Evolutionary conservation across 2,113 vertebrate genomes (phyloP), one percentile per base, ranked within the genome.

Genomic region (Percina caprodes): DNA sequence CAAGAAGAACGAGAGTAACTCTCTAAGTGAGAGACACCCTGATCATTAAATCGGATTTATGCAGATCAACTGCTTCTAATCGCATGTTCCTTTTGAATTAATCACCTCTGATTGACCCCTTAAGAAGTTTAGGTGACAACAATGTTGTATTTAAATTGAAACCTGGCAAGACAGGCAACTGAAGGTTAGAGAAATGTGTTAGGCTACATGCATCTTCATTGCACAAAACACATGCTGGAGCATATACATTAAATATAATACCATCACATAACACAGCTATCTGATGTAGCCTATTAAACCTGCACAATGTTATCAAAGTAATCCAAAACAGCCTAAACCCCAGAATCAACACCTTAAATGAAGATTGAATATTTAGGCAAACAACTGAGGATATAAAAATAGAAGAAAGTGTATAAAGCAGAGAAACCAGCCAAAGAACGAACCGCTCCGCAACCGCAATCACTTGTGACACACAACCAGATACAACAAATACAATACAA

Each of bases 31-130:
- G 69, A 52, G 77, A 61, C 74, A 69, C 56, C 54, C 74, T 63
- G 80, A 79, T 69, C 85, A 54, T 73, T 65, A 68, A 85, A 80
- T 56, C 24, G 23, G 80, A 87, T 93, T 78, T 82, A 74, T 39
- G 75, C 66, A 69, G 79, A 79, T 85, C 68, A 89, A 46, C 77
- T 77, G 30, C 58, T 62, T 73, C 54, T 51, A 73, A 73, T 77
- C 30, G 10, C 73, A 49, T 62, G 61, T 76, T 77, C 67, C 33
- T 69, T 74, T 84, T 46, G 30, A 82, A 82, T 61, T 9, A 87
- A 88, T 89, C 79, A 80, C 72, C 33, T 79, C 56, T 67, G 16
- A 77, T 78, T 80, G 58, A 80, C 58, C 68, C 80, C 63, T 60
- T 84, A 63, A 80, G 35, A 49, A 4, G 45, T 42, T 66, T 60